Percentiles rank a stretch among this genome's conserved stretches.
Conservation (phyloP, 2,113 vertebrate species). For the Trachemys scripta region DNA sequence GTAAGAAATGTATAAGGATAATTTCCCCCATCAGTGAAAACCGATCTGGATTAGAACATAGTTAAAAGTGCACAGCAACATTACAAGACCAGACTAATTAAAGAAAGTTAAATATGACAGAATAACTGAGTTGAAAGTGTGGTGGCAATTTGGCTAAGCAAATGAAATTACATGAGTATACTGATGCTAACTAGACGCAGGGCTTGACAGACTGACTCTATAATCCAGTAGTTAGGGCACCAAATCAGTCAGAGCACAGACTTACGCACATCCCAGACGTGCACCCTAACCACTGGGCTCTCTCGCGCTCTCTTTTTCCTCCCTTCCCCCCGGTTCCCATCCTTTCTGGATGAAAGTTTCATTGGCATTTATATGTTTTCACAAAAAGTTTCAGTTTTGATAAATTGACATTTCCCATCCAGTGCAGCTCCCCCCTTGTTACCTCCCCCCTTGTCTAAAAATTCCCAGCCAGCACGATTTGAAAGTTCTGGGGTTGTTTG, state of each 20-base stretch:
- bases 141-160: background rate
- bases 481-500: background rate
- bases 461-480: background rate
- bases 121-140: background rate
- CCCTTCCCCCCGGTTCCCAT: background rate
- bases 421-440: no score
- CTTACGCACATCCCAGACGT: background rate
- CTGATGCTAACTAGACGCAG: background rate
- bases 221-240: background rate
- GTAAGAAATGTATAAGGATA: background rate
- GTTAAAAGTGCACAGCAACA: background rate
- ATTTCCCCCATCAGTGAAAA: background rate
- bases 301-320: background rate
- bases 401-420: background rate
- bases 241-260: background rate
- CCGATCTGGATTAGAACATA: background rate
- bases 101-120: background rate
- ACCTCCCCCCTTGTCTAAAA: background rate
- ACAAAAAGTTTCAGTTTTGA: background rate
- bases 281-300: background rate
- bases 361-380: background rate
- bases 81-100: background rate
- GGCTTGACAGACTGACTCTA: no score
- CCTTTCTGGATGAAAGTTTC: background rate
- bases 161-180: background rate